Conservation (phyloP, 2,888 invertebrate species). For the Athalia circularis region DNA sequence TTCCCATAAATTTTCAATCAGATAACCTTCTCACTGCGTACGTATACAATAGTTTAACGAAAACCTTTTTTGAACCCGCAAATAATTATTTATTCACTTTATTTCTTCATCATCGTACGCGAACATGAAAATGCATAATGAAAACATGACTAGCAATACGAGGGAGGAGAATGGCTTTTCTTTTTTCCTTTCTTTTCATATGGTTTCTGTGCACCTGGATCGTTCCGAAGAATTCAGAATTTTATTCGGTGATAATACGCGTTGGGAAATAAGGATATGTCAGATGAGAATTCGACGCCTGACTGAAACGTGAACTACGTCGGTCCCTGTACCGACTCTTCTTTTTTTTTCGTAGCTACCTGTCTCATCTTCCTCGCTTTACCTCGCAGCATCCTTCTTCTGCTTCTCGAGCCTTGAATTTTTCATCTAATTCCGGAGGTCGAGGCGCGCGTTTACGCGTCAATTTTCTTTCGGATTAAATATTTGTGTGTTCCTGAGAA, state of each 20-base stretch:
- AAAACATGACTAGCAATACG: neutral
- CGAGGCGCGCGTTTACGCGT: slow-evolving; percentile 52
- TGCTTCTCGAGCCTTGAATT: slow-evolving; percentile 54
- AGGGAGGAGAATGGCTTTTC: neutral
- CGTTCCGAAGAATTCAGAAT: slow-evolving; percentile 24
- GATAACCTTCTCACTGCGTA: slow-evolving; percentile 54
- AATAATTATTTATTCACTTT: neutral
- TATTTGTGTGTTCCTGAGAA: slow-evolving; percentile 55
- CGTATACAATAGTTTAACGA: neutral
- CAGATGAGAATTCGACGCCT: slow-evolving; percentile 43
- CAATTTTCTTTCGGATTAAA: slow-evolving; percentile 64
- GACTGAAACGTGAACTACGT: slow-evolving; percentile 37
- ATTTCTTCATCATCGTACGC: no score
- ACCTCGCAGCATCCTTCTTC: slow-evolving; percentile 42
- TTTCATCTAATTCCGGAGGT: slow-evolving; percentile 52
- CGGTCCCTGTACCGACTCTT: neutral
- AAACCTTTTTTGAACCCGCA: no score
- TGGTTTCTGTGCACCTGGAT: neutral
- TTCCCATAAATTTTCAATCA: slow-evolving; percentile 67
- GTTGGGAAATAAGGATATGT: slow-evolving; percentile 23
- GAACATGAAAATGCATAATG: no score
- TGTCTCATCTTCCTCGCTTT: slow-evolving; percentile 48
- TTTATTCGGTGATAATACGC: slow-evolving; percentile 33
- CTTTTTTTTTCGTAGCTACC: slow-evolving; percentile 19
- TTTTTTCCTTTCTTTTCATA: neutral